A percentile compares a stretch with the other conserved stretches of the same genome.
phyloP scores from a whole-genome alignment of 2,797 vertebrate genomes.

The Xiphophorus birchmanni region DNA sequence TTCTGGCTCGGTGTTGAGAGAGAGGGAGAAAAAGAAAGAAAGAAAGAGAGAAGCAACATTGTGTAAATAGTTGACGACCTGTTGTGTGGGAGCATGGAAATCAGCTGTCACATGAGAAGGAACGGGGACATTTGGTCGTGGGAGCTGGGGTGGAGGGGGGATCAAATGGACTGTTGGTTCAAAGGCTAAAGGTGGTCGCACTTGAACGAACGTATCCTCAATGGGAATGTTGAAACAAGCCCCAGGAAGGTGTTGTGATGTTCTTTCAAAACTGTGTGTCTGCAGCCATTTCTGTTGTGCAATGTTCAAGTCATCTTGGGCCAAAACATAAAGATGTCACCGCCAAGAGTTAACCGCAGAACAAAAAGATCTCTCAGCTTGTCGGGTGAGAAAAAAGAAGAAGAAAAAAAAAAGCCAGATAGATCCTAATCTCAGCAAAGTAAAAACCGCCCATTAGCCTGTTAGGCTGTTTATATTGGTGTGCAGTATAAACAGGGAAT shows the following conservation, averaged over 20 bases:
- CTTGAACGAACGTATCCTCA: conserved; percentile 60
- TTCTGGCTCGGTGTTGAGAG: conserved; percentile 48
- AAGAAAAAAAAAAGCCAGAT: conserved; percentile 36
- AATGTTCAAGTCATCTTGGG: conserved; percentile 34
- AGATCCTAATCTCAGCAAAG: conserved; percentile 65
- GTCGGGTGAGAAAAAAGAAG: conserved; percentile 49
- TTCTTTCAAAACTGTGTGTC: conserved; percentile 48
- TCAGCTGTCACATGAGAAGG: conserved; percentile 75
- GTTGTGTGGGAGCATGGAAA: conserved; percentile 77
- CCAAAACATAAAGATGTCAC: conserved; percentile 51
- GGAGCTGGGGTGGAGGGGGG: conserved; percentile 51
- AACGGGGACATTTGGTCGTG: conserved; percentile 52
- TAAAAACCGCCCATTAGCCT: conserved; percentile 68
- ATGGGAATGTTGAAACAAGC: conserved; percentile 18
- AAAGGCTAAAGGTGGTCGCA: conserved; percentile 73
- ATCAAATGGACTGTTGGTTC: conserved; percentile 51
- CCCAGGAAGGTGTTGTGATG: conserved; percentile 50
- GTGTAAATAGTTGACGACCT: conserved; percentile 60
- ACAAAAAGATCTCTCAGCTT: conserved; percentile 71
- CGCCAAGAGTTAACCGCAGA: conserved; percentile 54
- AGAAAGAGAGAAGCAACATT: conserved; percentile 26
- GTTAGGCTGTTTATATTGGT: conserved; percentile 30
- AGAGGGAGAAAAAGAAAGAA: conserved; percentile 28
- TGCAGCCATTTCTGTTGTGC: conserved; percentile 47
- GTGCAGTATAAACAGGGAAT: conserved; percentile 65